Evolutionary conservation across 2,797 vertebrate species (phyloP).

Genomic region (Chloroceryle amazona): DNA sequence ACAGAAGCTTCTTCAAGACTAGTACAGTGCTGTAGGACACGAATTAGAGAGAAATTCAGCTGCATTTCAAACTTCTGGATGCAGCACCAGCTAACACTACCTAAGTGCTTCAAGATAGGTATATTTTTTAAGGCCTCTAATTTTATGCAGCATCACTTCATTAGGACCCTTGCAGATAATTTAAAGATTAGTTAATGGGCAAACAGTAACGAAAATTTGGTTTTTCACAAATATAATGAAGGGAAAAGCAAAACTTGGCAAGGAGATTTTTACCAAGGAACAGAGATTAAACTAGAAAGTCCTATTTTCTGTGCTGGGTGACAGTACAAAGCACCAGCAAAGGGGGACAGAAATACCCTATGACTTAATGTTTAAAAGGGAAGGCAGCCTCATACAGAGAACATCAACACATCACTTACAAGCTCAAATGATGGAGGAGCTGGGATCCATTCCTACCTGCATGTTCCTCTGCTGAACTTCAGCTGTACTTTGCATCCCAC

Average conservation of each 20-base stretch:
- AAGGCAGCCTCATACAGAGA: background rate
- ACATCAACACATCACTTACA: background rate
- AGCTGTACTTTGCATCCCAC: background rate
- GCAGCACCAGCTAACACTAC: background rate
- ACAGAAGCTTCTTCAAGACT: background rate
- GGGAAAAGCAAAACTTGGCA: background rate
- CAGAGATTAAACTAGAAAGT: background rate
- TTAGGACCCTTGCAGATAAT: background rate
- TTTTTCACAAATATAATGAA: background rate
- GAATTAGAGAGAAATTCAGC: background rate
- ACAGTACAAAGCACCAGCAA: background rate
- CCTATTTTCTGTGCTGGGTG: background rate
- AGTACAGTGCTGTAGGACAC: background rate
- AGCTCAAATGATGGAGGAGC: background rate
- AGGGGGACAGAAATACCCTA: background rate
- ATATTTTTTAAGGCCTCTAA: background rate
- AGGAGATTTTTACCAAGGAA: background rate
- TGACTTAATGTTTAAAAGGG: background rate
- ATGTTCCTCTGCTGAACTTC: background rate
- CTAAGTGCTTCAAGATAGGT: background rate
- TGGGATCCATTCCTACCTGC: fast-evolving
- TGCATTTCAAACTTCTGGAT: background rate
- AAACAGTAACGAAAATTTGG: background rate
- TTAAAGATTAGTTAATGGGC: background rate
- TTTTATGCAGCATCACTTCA: background rate